These are phyloP conservation scores for Alaudala cheleensis DNA, from an alignment of 2,113 vertebrate species.

Conservation along the genomic window DNA sequence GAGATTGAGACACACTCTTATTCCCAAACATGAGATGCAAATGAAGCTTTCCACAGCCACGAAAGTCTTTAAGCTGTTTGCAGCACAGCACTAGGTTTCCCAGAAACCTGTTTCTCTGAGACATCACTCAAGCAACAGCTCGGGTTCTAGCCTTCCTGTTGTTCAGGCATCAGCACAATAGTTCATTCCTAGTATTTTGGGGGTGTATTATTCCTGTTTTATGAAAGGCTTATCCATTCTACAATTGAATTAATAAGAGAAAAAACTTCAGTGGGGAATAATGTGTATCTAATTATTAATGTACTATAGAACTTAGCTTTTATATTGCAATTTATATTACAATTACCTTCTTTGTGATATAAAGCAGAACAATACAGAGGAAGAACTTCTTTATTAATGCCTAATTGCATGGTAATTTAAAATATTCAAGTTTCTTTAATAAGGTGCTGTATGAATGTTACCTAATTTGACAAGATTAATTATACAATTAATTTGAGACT, in stretches of 20 bases:
- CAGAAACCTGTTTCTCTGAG: not conserved
- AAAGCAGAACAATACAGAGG: slow-evolving; percentile 82
- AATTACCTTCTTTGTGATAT: slow-evolving; percentile 81
- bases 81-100: not conserved
- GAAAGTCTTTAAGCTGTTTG: not conserved
- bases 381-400: slow-evolving; percentile 82
- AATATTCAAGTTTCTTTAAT: slow-evolving; percentile 80
- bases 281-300: slow-evolving; percentile 82
- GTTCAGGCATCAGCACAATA: slow-evolving; percentile 26
- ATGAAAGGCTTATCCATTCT: slow-evolving; percentile 66
- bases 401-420: slow-evolving; percentile 84
- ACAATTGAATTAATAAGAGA: slow-evolving; percentile 63
- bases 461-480: slow-evolving; percentile 88
- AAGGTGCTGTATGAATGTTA: slow-evolving; percentile 81
- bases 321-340: slow-evolving; percentile 81
- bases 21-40: slow-evolving; percentile 15
- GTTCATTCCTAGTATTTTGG: slow-evolving; percentile 29
- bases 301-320: slow-evolving; percentile 79
- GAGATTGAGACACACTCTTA: not conserved
- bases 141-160: not conserved
- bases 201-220: slow-evolving; percentile 37
- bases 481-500: slow-evolving; percentile 86
- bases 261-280: slow-evolving; percentile 74
- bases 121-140: not conserved
- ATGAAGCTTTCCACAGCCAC: not conserved